Conservation (phyloP, 92 coral and sea anemone genomes). For the Diadumene lineata region DNA sequence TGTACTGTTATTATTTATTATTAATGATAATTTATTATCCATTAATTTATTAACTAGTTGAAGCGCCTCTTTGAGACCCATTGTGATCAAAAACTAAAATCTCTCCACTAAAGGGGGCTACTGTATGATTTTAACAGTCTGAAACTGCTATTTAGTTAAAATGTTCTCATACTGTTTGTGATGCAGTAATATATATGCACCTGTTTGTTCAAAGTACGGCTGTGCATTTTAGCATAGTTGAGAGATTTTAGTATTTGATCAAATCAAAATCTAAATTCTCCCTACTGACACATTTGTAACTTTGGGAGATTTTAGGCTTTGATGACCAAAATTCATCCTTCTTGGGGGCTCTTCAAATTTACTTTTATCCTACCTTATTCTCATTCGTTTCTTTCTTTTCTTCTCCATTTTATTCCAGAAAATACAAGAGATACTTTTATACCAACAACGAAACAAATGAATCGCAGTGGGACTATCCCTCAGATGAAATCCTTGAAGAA, state of each 20-base stretch:
- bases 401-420: slow-evolving; percentile 63
- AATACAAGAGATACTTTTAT: slow-evolving; percentile 91
- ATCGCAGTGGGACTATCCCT: slow-evolving; percentile 93
- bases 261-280: slow-evolving; percentile 6
- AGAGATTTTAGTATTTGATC: slow-evolving; percentile 7
- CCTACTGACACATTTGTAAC: background rate
- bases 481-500: slow-evolving; percentile 18
- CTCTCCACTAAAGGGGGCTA: background rate
- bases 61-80: background rate
- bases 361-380: slow-evolving; percentile 27
- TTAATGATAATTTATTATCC: background rate
- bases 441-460: slow-evolving; percentile 77
- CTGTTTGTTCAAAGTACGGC: no score
- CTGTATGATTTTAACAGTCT: no score
- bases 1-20: background rate
- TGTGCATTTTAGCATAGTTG: no score
- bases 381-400: slow-evolving; percentile 32
- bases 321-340: background rate
- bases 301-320: background rate
- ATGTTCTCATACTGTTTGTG: no score
- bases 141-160: no score
- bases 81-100: background rate
- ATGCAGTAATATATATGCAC: no score
- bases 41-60: background rate
- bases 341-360: background rate